phyloP scores from a whole-genome alignment of 2,888 invertebrate species.

The Cactoblastis cactorum region DNA sequence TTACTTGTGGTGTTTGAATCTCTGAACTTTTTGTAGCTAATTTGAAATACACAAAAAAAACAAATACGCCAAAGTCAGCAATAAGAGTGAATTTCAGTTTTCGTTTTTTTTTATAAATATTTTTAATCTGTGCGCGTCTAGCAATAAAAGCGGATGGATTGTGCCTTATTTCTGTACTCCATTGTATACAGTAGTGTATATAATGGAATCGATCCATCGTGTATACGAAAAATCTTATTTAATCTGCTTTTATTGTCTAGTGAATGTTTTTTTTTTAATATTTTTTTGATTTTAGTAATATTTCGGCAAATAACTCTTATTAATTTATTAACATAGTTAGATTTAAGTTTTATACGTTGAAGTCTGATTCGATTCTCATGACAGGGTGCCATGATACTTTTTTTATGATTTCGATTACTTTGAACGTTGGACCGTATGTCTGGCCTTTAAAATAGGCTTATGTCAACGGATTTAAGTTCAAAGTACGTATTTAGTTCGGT shows the following conservation, averaged over 20 bases:
- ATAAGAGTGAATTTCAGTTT: not conserved
- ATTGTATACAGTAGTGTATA: no score
- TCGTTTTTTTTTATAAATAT: not conserved
- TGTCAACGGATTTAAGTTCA: not conserved
- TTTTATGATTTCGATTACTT: conserved; percentile 17
- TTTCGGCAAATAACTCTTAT: conserved; percentile 29
- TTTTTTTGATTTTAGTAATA: conserved; percentile 19
- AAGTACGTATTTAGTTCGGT: not conserved
- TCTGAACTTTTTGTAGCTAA: no score
- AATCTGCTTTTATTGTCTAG: not conserved
- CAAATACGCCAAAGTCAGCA: not conserved
- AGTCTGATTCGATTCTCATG: conserved; percentile 45
- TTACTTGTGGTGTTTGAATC: no score
- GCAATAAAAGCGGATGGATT: conserved; percentile 2
- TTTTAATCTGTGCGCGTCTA: not conserved
- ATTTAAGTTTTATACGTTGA: conserved; percentile 30
- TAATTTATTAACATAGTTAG: conserved; percentile 43
- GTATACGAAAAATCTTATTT: conserved; percentile 1
- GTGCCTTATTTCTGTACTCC: not conserved
- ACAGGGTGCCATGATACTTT: conserved; percentile 57
- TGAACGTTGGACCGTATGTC: not conserved
- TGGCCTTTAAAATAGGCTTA: not conserved
- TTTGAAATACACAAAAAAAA: no score
- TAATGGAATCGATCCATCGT: no score
- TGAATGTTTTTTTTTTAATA: conserved; percentile 8